Base-by-base conservation (phyloP, 2,888 invertebrate genomes). In the Tachina fera region DNA sequence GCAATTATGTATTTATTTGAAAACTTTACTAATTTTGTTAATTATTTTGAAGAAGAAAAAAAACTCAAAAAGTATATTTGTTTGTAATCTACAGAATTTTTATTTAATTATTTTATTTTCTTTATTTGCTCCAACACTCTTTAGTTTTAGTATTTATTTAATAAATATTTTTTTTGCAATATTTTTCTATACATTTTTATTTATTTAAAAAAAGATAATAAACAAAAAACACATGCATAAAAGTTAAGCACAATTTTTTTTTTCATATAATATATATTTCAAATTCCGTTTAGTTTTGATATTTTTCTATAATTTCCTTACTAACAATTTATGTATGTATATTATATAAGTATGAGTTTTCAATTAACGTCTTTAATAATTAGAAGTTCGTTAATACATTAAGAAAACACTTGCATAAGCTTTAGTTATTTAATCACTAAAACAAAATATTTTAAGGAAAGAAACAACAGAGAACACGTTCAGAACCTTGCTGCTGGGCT, bases 401-500 rank as follows among this genome's bases (percentile, higher is more conserved):
- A 68, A 14, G 5, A 49, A 81, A 74, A 81, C 81, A 75, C 60
- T 75, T 60, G 16, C 9, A 19, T 47, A 13, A 49, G 10, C 10
- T 70, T 43, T 4, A n/a, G 45, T 49, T 49, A 9, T 31, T 45
- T 8, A 53, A 61, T 51, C 49, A 8, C 39, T 60, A 49, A 31
- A 65, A 47, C 14, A 31, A 39, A 22, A 22, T 16, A 41, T 31
- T 51, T 43, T 14, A 39, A 8, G 53, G 39, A 49, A 65, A 31
- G 31, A 31, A 31, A 31, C 31, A 6, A 45, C 71, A 80, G 63
- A 80, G 63, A 60, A 78, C 53, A 71, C 71, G 67, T 72, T 86
- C 79, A 91, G 91, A 91, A 91, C 91, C 91, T 90, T 90, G 87
- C 91, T 89, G 90, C 89, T 89, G 89, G 89, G 88, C 91, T 89